Conservation (phyloP, 2,797 vertebrate species). For the Bucorvus abyssinicus region DNA sequence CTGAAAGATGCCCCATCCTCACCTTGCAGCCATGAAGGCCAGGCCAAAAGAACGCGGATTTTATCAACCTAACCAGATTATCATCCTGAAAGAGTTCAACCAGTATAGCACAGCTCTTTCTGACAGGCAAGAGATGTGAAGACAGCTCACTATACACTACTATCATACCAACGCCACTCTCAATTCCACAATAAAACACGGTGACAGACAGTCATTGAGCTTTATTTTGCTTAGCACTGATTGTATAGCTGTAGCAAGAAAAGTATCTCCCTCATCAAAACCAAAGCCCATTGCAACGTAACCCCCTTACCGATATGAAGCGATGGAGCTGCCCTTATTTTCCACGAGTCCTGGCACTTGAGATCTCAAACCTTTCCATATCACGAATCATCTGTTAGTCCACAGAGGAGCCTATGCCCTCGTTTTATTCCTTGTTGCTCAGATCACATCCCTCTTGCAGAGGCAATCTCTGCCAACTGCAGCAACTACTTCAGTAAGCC, state of each 20-base stretch:
- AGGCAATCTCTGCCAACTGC: not conserved
- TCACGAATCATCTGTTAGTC: not conserved
- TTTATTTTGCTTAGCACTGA: not conserved
- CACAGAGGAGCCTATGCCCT: not conserved
- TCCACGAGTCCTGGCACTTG: not conserved
- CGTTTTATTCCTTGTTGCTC: not conserved
- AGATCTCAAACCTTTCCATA: not conserved
- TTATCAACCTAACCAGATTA: not conserved
- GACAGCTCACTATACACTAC: not conserved
- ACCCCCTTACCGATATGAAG: not conserved
- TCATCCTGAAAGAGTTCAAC: not conserved
- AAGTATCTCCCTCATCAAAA: not conserved
- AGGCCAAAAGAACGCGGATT: not conserved
- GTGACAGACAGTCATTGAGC: not conserved
- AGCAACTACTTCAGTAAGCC: not conserved
- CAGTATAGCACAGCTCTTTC: not conserved
- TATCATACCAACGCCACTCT: not conserved
- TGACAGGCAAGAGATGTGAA: not conserved
- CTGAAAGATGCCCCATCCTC: not conserved
- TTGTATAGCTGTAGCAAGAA: not conserved
- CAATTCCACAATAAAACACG: not conserved
- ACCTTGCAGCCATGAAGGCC: not conserved
- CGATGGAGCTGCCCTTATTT: not conserved
- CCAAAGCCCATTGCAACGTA: not conserved
- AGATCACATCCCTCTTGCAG: not conserved